These are phyloP conservation scores for Sussaba pulchella DNA, from an alignment of 2,888 invertebrate genomes.

Conservation along the genomic window DNA sequence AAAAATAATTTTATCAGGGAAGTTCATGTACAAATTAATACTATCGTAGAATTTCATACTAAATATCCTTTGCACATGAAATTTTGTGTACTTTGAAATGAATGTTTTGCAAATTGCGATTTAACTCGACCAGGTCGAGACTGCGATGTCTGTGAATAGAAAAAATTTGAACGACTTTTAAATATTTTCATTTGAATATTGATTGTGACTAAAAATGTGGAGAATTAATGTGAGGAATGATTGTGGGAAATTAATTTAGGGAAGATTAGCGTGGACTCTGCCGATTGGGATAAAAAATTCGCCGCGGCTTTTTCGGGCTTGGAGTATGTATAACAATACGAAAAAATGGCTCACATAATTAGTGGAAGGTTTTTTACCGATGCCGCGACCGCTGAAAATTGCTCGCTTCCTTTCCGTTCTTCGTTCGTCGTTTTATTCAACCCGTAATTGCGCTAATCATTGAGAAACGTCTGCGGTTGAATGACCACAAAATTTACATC, in stretches of 20 bases:
- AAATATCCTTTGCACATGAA: too few relatives aligned
- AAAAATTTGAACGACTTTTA: too few relatives aligned
- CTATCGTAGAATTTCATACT: too few relatives aligned
- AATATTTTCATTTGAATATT: too few relatives aligned
- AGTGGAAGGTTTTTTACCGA: slow-evolving; percentile 3
- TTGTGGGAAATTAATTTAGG: not conserved
- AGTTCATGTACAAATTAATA: too few relatives aligned
- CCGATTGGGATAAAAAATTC: not conserved
- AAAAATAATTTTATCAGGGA: too few relatives aligned
- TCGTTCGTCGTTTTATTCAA: not conserved
- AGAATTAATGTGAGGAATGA: not conserved
- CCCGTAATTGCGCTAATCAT: slow-evolving; percentile 1
- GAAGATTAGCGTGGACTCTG: not conserved
- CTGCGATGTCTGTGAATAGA: too few relatives aligned
- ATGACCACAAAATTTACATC: slow-evolving; percentile 13
- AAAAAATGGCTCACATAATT: slow-evolving; percentile 11
- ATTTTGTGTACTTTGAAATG: too few relatives aligned
- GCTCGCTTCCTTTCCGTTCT: not conserved
- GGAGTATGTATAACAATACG: slow-evolving; percentile 5
- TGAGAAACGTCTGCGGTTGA: not conserved
- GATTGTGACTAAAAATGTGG: too few relatives aligned
- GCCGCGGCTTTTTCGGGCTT: slow-evolving; percentile 1
- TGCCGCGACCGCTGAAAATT: slow-evolving; percentile 15
- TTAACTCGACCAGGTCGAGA: too few relatives aligned
- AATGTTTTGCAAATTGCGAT: too few relatives aligned